These are phyloP conservation scores for Oreonectes daqikongensis DNA, from an alignment of 2,797 vertebrate genomes.

Conservation along the genomic window DNA sequence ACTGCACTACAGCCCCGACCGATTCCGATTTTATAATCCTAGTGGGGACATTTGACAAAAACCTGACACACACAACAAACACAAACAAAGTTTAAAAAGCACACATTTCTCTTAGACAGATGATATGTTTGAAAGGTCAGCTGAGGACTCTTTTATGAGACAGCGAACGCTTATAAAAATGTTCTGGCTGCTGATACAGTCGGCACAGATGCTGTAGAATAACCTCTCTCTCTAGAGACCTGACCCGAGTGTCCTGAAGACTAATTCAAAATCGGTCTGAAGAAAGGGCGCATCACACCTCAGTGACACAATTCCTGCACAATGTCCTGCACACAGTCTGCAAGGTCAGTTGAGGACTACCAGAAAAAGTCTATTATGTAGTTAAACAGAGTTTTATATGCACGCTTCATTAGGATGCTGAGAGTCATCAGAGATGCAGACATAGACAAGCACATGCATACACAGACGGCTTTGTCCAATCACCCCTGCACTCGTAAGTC, in stretches of 20 bases:
- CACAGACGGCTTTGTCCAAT: slow-evolving; percentile 37
- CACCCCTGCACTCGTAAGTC: slow-evolving; percentile 28
- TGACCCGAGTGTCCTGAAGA: slow-evolving; percentile 2
- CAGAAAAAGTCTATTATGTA: neutral
- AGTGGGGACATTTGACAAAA: slow-evolving; percentile 15
- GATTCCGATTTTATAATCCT: slow-evolving; percentile 10
- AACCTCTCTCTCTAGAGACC: slow-evolving; percentile 32
- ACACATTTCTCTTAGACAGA: slow-evolving; percentile 2
- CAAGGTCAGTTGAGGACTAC: slow-evolving; percentile 12
- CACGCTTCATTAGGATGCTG: slow-evolving; percentile 24
- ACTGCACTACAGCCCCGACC: neutral
- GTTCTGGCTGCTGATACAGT: neutral
- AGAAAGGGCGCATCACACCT: neutral
- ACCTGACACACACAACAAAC: slow-evolving; percentile 6
- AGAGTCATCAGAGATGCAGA: slow-evolving; percentile 20
- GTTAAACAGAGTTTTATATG: neutral
- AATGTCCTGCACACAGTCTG: neutral
- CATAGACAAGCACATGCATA: slow-evolving; percentile 26
- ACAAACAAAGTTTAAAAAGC: neutral
- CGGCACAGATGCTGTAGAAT: slow-evolving; percentile 8
- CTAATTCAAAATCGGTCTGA: neutral
- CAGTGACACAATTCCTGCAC: neutral
- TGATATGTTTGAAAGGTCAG: slow-evolving; percentile 1
- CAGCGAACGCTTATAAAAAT: slow-evolving; percentile 6
- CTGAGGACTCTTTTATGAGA: slow-evolving; percentile 3